Evolutionary conservation across 2,888 invertebrate genomes (phyloP), one percentile per base, ranked within the genome.

Genomic region (Leptura quadrifasciata): DNA sequence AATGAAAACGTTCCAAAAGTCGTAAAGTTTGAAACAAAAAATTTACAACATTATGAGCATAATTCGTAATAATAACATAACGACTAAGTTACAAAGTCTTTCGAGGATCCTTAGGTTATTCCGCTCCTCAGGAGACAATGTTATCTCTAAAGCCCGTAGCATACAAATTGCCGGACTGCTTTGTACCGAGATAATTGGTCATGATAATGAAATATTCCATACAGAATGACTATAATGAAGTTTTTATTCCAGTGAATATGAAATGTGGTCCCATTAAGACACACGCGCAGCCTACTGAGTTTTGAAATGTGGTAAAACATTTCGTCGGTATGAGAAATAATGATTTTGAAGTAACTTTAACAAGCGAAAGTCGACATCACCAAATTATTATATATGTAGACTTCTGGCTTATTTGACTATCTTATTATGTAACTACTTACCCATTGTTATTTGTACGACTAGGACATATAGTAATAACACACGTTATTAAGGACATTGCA

Each of bases 101-200:
- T 55, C 60, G 76, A 61, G 67, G 72, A 35, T 74, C 73, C 77
- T 78, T 15, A 73, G 75, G 73, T 67, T 67, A 72, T 47, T n/a
- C 47, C 47, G 5, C 47, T 47, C 47, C 47, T 67, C 71, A 79
- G 79, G 78, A 83, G 80, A 85, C 84, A 85, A 85, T 85, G 84
- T 83, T 85, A 85, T 85, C 85, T 81, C 65, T 58, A 35, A 63
- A 73, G 70, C 70, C 72, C 79, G 72, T 39, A 64, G 81, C 78
- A 80, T 81, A 84, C 84, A 84, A 84, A 84, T 84, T 84, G 82
- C 80, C 77, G 79, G 81, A 81, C 81, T 71, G 76, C 78, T 79
- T 81, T 81, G 81, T 80, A 76, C 67, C 39, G 72, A 78, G 80
- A 83, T 83, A 83, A 83, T 83, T 83, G 82, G 80, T 57, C 69